Percentiles rank a stretch among this genome's conserved stretches.
These are phyloP conservation scores for Myotis findleyi DNA, from an alignment of 2,797 vertebrate species.

Conservation along the genomic window DNA sequence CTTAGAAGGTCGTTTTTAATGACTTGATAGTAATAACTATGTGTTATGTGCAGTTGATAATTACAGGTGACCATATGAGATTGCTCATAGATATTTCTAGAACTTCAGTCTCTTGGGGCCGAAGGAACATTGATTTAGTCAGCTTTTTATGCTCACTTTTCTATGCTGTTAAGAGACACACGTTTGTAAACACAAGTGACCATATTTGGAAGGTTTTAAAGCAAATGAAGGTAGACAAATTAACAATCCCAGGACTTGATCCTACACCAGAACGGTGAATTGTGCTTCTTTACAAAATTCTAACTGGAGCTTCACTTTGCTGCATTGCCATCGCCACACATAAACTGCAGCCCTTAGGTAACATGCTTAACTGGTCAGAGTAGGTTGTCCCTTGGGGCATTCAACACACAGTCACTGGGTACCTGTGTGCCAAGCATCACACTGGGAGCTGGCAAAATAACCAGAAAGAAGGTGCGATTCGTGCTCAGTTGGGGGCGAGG, in stretches of 20 bases:
- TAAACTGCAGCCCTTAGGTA: not conserved
- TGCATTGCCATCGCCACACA: not conserved
- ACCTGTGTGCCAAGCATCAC: not conserved
- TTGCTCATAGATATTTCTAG: constrained; percentile 15
- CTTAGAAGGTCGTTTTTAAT: constrained; percentile 51
- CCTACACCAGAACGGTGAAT: not conserved
- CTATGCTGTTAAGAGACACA: not conserved
- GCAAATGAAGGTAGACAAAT: constrained; percentile 21
- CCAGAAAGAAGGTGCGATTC: not conserved
- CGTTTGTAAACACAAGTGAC: constrained; percentile 19
- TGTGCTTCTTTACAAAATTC: not conserved
- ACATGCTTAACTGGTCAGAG: not conserved
- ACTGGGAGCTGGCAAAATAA: not conserved
- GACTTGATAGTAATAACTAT: constrained; percentile 51
- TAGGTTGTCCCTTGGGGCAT: not conserved
- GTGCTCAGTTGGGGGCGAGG: not conserved
- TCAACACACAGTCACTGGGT: not conserved
- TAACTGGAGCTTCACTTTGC: not conserved
- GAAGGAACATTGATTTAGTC: constrained; percentile 22
- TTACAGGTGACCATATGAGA: constrained; percentile 40
- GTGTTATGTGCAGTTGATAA: constrained; percentile 52
- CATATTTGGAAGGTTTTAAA: constrained; percentile 36
- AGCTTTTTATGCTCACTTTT: not conserved
- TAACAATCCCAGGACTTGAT: not conserved
- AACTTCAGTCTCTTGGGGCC: not conserved